A percentile compares a stretch with the other conserved stretches of the same genome.
Evolutionary conservation across 2,113 vertebrate genomes (phyloP).

Genomic region (Trematocara stigmaticum): DNA sequence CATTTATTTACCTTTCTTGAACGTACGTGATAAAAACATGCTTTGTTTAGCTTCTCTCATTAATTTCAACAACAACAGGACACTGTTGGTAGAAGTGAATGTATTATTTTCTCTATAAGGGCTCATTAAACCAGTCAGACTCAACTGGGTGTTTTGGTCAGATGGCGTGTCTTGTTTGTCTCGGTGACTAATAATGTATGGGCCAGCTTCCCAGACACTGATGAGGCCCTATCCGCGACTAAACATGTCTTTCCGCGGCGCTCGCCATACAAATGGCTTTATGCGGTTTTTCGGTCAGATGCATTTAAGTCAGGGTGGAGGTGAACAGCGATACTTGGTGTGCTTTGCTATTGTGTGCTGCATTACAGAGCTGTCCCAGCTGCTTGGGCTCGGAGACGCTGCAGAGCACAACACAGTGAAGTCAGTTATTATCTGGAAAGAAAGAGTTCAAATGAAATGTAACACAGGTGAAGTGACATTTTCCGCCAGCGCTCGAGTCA

Average conservation of each 20-base stretch:
- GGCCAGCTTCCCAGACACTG: slow-evolving; percentile 58
- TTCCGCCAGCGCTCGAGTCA: slow-evolving; percentile 13
- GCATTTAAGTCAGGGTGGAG: neutral
- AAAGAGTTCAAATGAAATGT: slow-evolving; percentile 17
- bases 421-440: slow-evolving; percentile 28
- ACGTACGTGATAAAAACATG: slow-evolving; percentile 35
- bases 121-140: slow-evolving; percentile 68
- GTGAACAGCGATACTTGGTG: neutral
- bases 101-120: slow-evolving; percentile 67
- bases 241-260: neutral
- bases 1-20: slow-evolving; percentile 50
- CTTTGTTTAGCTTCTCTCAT: slow-evolving; percentile 64
- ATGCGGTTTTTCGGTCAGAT: neutral
- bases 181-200: slow-evolving; percentile 66
- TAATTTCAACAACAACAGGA: slow-evolving; percentile 55
- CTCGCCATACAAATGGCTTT: neutral
- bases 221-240: slow-evolving; percentile 40
- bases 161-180: slow-evolving; percentile 65
- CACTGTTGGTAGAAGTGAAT: slow-evolving; percentile 39
- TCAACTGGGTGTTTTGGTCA: slow-evolving; percentile 62
- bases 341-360: neutral
- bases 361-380: neutral
- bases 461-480: slow-evolving; percentile 46
- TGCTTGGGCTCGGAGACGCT: neutral
- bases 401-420: neutral